These are phyloP conservation scores for Pogonocichla stellata DNA, from an alignment of 2,113 vertebrate genomes.

Conservation along the genomic window DNA sequence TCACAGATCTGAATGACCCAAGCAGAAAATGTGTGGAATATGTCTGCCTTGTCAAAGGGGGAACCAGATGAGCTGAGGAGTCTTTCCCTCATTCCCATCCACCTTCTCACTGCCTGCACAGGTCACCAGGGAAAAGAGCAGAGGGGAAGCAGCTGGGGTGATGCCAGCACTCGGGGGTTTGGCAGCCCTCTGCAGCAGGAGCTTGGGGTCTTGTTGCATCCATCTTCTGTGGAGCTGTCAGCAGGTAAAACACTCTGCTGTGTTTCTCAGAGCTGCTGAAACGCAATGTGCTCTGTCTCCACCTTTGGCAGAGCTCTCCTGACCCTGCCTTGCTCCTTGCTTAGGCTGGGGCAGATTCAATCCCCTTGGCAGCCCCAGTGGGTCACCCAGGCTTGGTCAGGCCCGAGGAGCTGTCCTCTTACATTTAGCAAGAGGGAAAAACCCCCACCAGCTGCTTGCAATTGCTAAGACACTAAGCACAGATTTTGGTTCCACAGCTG, in stretches of 20 bases:
- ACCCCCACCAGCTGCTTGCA: neutral
- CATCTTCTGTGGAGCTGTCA: neutral
- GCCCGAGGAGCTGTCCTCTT: neutral
- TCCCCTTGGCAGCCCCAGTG: fast-evolving
- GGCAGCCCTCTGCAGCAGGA: neutral
- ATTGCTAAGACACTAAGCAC: neutral
- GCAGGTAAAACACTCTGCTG: neutral
- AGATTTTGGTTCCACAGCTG: neutral
- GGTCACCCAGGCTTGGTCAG: neutral
- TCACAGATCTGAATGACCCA: neutral
- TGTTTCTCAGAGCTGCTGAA: slow-evolving; percentile 8
- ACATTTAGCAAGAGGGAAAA: neutral
- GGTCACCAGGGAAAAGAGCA: neutral
- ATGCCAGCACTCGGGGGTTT: neutral
- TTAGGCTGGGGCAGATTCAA: neutral
- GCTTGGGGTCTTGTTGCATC: neutral
- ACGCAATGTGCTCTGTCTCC: neutral
- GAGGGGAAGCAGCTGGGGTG: neutral
- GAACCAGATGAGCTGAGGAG: neutral
- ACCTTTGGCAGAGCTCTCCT: neutral
- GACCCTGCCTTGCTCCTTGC: slow-evolving; percentile 27
- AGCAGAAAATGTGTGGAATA: neutral
- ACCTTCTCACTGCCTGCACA: neutral
- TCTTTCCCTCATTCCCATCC: neutral
- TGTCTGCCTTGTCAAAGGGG: neutral